Base-by-base conservation (phyloP, 1,140 invertebrate genomes). In the Orius insidiosus region DNA sequence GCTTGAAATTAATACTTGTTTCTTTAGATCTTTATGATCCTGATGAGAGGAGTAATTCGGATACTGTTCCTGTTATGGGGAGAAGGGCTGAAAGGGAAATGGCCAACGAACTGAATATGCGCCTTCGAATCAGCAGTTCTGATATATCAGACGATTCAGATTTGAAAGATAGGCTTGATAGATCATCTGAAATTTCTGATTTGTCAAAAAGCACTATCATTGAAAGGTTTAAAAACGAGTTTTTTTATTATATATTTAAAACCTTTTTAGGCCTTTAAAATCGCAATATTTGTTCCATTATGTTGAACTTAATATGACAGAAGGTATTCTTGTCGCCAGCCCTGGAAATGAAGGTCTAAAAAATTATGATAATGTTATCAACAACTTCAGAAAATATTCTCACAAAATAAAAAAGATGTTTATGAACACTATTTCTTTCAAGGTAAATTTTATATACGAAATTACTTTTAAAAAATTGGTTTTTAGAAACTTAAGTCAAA, bases 251-350 rank as follows among this genome's bases (percentile, higher is more conserved):
- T 14, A 5, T 48, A 62, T 63, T 37, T 55, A 71, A 68, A n/a
- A n/a, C n/a, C n/a, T n/a, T 59, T 63, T 80, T 50, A 76, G 74
- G 33, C 62, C 69, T 1, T 76, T 74, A 7, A 63, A 70, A 34
- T 70, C 75, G 32, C 79, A 80, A 60, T 69, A 72, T 16, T 59
- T 80, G 19, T 74, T 76, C 54, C 72, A 80, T 55, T 80, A 75
- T 51, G 66, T 80, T 1, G 72, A 78, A 46, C 59, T 80, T 13
- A 75, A 80, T 58, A 63, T 64, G 5, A 67, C 69, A 11, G 74
- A 76, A 57, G 78, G 78, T 3, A 63, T 80, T 46, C 46, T 81
- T 9, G 40, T 71, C 71, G 5, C 75, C 75, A 1, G 65, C 72
- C 5, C 55, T 59, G 2, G 59, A 62, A 49, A 51, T 54, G 30